Evolutionary conservation across 2,888 invertebrate species (phyloP).

Genomic region (Amphipyra tragopoginis): DNA sequence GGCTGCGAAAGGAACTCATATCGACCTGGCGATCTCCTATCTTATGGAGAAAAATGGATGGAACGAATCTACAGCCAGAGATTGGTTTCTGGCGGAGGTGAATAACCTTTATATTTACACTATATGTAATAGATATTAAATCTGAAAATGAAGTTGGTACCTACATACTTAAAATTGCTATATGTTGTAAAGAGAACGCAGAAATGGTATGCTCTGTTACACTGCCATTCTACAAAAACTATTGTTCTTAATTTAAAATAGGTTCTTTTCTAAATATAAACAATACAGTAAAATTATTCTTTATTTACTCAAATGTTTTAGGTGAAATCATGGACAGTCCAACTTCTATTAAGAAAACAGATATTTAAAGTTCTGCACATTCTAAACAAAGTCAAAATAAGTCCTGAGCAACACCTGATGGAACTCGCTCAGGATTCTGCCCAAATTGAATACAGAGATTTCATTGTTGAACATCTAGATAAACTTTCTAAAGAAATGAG

Average conservation of each 20-base stretch:
- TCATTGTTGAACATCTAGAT: constrained; percentile 91
- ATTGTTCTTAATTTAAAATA: background rate
- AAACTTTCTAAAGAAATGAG: constrained; percentile 83
- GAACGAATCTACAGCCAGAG: constrained; percentile 85
- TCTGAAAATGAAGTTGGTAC: background rate
- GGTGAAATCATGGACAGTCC: constrained; percentile 91
- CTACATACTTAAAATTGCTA: background rate
- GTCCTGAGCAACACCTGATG: constrained; percentile 89
- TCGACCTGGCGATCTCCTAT: constrained; percentile 90
- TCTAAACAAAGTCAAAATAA: constrained; percentile 90
- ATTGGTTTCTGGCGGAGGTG: constrained; percentile 90
- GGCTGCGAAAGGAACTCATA: constrained; percentile 91
- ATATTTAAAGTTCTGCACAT: constrained; percentile 92
- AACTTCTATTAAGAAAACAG: constrained; percentile 91
- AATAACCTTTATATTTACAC: constrained; percentile 49
- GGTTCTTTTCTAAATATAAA: background rate
- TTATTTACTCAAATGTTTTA: constrained; percentile 65
- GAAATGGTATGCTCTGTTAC: background rate
- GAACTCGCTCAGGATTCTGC: constrained; percentile 90
- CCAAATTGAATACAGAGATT: constrained; percentile 91
- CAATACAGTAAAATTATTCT: background rate
- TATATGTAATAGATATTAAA: background rate
- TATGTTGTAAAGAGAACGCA: background rate
- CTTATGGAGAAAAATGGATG: constrained; percentile 89
- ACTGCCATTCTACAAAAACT: background rate